Percentiles rank a stretch among this genome's conserved stretches.
phyloP scores from a whole-genome alignment of 2,797 vertebrate genomes.

The Ambastaia sidthimunki region DNA sequence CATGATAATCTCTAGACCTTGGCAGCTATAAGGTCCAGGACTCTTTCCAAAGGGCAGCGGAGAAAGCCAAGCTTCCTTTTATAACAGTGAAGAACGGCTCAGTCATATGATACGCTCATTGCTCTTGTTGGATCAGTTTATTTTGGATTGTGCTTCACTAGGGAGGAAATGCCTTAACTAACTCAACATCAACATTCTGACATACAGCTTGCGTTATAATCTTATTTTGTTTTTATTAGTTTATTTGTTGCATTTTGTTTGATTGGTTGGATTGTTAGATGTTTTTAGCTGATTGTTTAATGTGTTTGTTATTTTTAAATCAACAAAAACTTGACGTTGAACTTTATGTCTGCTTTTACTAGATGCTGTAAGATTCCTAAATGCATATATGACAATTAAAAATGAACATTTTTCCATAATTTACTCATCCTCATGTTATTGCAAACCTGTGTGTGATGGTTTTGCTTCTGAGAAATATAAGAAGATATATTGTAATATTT shows the following conservation, averaged over 20 bases:
- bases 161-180: constrained; percentile 55
- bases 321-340: neutral
- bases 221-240: constrained; percentile 42
- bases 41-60: constrained; percentile 55
- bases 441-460: no score
- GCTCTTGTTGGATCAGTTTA: constrained; percentile 52
- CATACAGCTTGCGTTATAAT: constrained; percentile 13
- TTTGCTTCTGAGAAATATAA: no score
- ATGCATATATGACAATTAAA: neutral
- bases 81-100: constrained; percentile 56
- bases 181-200: constrained; percentile 60
- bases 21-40: constrained; percentile 54
- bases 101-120: constrained; percentile 66
- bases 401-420: no score
- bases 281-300: neutral
- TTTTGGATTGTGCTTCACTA: constrained; percentile 36
- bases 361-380: neutral
- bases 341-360: neutral
- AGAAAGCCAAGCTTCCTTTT: constrained; percentile 59
- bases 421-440: no score
- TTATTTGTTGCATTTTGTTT: neutral
- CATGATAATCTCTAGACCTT: constrained; percentile 44
- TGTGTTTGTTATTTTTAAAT: neutral
- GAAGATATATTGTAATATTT: no score
- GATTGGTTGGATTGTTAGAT: neutral